Evolutionary conservation across 2,797 vertebrate species (phyloP), one percentile per base, ranked within the genome.

Genomic region (Scomberomorus guttatus): DNA sequence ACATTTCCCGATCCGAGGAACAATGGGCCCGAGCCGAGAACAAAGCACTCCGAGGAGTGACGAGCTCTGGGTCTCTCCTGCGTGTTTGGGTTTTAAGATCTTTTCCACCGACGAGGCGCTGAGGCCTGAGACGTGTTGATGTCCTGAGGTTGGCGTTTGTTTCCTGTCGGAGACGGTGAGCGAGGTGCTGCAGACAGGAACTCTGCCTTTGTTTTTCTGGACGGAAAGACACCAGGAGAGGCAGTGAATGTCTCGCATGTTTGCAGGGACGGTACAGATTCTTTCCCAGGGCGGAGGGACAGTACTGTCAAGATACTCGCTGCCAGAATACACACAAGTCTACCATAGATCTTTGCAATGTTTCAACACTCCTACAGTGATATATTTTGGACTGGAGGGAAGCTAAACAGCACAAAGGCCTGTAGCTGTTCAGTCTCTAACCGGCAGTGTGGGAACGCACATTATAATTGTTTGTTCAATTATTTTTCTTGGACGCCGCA

Each of bases 401-500:
- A 76, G 61, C 75, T 73, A 79, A 87, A 86, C 63, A 79, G 67
- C 60, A 64, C 79, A 44, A 56, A 77, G 79, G 46, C 60, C 75
- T 22, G 77, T 25, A 66, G 77, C 84, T 60, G 39, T 78, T 65
- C 68, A 25, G 56, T 66, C 60, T 88, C 56, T 73, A 65, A 75
- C 51, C 57, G 11, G 48, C 80, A 42, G 78, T 70, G 83, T 80
- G 90, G 86, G 86, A 93, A 87, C 78, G 34, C 22, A 87, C 83
- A 66, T 89, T 87, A 64, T 93, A 93, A 94, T 93, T 91, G 92
- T 94, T 95, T 93, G 92, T 90, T 94, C 92, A 93, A 92, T 94
- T 94, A 94, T 95, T 95, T 94, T 93, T 92, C 88, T 93, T 92
- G 90, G 90, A 93, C 18, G 82, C 76, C 61, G 83, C 93, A 95